A percentile compares a stretch with the other conserved stretches of the same genome.
Evolutionary conservation across 1,140 invertebrate species (phyloP).

Genomic region (Coptotermes formosanus): DNA sequence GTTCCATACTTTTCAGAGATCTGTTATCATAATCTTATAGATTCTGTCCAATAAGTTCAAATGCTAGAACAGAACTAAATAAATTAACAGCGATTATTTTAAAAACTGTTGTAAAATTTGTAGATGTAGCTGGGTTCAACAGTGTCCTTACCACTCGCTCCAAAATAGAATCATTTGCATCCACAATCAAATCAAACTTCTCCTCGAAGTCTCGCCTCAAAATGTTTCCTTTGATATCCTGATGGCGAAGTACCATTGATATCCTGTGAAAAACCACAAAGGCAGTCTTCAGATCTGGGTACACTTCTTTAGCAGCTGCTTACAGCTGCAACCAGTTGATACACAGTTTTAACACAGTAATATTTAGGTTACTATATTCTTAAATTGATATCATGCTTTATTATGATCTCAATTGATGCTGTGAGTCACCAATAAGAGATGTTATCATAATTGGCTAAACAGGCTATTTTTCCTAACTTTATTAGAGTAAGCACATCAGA

Average conservation of each 20-base stretch:
- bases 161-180: conserved; percentile 78
- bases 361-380: no score
- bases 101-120: no score
- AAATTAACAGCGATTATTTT: no score
- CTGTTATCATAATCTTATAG: no score
- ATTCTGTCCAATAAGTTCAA: no score
- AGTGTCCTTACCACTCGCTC: conserved; percentile 66
- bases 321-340: not conserved
- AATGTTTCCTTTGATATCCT: conserved; percentile 62
- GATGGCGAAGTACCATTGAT: conserved; percentile 40
- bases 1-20: no score
- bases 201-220: conserved; percentile 61
- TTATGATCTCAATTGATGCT: no score
- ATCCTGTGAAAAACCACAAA: conserved; percentile 31
- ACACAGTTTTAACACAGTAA: not conserved
- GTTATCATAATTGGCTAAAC: not conserved
- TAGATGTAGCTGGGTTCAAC: not conserved
- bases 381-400: no score
- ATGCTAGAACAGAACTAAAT: no score
- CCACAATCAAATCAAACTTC: conserved; percentile 70
- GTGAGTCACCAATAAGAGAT: no score
- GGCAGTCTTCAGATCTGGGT: not conserved
- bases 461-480: no score
- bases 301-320: conserved; percentile 3
- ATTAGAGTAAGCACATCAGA: no score